Conservation (phyloP, 2,888 invertebrate species). For the Rhodophaea formosa region DNA sequence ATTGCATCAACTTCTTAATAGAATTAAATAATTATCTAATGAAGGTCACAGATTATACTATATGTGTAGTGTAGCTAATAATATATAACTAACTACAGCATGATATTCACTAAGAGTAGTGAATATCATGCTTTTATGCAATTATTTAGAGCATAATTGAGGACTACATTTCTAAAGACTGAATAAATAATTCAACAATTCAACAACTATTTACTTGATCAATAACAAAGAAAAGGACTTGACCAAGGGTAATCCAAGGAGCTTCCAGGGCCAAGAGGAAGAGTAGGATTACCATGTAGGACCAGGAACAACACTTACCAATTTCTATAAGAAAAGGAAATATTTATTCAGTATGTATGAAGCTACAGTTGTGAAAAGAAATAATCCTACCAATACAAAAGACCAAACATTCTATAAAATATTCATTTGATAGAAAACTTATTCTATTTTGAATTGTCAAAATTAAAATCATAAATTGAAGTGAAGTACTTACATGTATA, state of each 20-base stretch:
- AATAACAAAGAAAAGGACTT: neutral
- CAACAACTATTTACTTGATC: neutral
- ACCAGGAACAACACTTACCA: slow-evolving; percentile 58
- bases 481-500: slow-evolving; percentile 84
- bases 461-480: neutral
- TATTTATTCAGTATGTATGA: slow-evolving; percentile 20
- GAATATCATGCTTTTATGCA: too few relatives aligned
- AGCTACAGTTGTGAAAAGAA: slow-evolving; percentile 22
- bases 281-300: slow-evolving; percentile 36
- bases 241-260: slow-evolving; percentile 10
- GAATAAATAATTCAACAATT: neutral
- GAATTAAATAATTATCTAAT: too few relatives aligned
- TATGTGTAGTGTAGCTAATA: too few relatives aligned
- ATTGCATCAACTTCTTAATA: too few relatives aligned
- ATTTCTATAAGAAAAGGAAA: slow-evolving; percentile 53
- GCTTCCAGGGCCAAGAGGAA: neutral
- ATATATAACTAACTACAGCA: too few relatives aligned
- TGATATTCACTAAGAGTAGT: too few relatives aligned
- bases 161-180: neutral
- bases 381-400: too few relatives aligned
- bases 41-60: too few relatives aligned
- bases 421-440: too few relatives aligned
- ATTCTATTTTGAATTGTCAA: too few relatives aligned
- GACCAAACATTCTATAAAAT: too few relatives aligned
- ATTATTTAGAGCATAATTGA: too few relatives aligned